Evolutionary conservation across 2,888 invertebrate species (phyloP), one percentile per base, ranked within the genome.

Genomic region (Globia sparganii): DNA sequence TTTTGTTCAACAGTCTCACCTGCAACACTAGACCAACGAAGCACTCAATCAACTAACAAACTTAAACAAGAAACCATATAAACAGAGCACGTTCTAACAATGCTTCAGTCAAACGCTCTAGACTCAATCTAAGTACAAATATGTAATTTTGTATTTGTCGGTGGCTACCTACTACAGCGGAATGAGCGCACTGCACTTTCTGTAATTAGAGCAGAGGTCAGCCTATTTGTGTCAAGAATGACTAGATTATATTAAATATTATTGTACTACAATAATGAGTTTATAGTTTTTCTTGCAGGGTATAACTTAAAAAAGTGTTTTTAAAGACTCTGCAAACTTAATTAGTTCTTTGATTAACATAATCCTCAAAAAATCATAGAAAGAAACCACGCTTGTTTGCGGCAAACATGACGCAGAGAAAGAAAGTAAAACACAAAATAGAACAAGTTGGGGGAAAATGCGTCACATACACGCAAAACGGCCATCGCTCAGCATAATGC

Each of bases 121-220:
- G 28, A 49, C 49, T 73, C 34, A 53, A 65, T 59, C 58, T 34
- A 40, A 80, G 65, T 53, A 34, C 9, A 25, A 43, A 75, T 75
- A 49, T 56, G 28, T 75, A 43, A 67, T 66, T 40, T 62, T 66
- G 37, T 70, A 58, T 61, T 43, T 37, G 66, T 70, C 31, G 40
- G n/a, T 34, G 34, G 62, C 40, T n/a, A 67, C 34, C 40, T n/a
- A 67, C 34, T n/a, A 21, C 31, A 31, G 28, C 6, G 34, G 34
- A 82, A 76, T 70, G 65, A 53, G 82, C 13, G 31, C 82, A 53
- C 15, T 79, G 66, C 69, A 70, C 56, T 62, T 56, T 37, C 40
- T 76, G 76, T 70, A 76, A 76, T 80, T 70, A 70, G 66, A 68
- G n/a, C 70, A 70, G 9, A 37, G 40, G 53, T 81, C 80, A 59